A percentile compares a stretch with the other conserved stretches of the same genome.
Evolutionary conservation across 2,888 invertebrate genomes (phyloP).

Genomic region (Cenopis cana): DNA sequence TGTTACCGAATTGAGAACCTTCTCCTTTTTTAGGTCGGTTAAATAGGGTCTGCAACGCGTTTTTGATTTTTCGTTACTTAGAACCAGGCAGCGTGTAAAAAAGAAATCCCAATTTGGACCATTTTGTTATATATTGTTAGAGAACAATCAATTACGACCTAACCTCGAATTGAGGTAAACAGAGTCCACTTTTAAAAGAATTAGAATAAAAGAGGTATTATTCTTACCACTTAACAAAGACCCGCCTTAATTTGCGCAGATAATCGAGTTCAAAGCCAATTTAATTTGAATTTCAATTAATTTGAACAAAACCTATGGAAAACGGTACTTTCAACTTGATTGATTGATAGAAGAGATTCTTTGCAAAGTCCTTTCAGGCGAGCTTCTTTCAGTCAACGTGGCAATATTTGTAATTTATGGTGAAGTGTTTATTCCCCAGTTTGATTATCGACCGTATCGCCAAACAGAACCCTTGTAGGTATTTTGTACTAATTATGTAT

Average conservation of each 20-base stretch:
- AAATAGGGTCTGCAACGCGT: too few relatives aligned
- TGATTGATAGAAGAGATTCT: slow-evolving; percentile 40
- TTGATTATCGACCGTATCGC: background rate
- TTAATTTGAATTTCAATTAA: slow-evolving; percentile 44
- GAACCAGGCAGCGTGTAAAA: too few relatives aligned
- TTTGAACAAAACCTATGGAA: slow-evolving; percentile 41
- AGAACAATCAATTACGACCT: too few relatives aligned
- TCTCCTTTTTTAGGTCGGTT: too few relatives aligned
- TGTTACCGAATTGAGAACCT: too few relatives aligned
- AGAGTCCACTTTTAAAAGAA: background rate
- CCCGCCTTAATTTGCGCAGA: slow-evolving; percentile 31
- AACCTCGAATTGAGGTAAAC: too few relatives aligned
- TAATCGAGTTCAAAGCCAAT: slow-evolving; percentile 39
- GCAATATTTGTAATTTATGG: slow-evolving; percentile 40
- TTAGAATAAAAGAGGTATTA: slow-evolving; percentile 15
- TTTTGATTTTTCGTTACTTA: too few relatives aligned
- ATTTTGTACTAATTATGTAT: too few relatives aligned
- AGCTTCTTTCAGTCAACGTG: slow-evolving; percentile 31
- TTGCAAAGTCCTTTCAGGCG: slow-evolving; percentile 34
- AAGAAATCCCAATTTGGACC: too few relatives aligned
- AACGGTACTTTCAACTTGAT: slow-evolving; percentile 37
- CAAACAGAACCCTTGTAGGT: background rate
- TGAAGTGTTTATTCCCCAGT: slow-evolving; percentile 19
- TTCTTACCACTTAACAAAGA: slow-evolving; percentile 16
- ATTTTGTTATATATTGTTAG: too few relatives aligned